Percentiles rank a stretch among this genome's conserved stretches.
phyloP scores from a whole-genome alignment of 2,113 vertebrate genomes.

The Carassius gibelio region DNA sequence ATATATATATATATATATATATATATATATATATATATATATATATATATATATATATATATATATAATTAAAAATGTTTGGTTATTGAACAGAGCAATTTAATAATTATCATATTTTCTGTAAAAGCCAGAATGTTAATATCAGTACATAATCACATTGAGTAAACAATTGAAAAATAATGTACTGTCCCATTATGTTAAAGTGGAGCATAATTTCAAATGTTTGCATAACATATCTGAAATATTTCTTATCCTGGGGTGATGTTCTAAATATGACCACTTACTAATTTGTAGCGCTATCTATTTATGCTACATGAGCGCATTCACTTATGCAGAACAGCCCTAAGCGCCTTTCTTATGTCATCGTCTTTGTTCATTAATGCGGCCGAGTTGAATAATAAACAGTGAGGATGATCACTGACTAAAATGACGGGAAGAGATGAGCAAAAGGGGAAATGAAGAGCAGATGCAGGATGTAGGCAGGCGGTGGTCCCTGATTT shows the following conservation, averaged over 20 bases:
- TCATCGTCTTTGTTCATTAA: slow-evolving; percentile 21
- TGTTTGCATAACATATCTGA: slow-evolving; percentile 18
- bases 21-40: too few species aligned
- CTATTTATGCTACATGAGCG: slow-evolving; percentile 5
- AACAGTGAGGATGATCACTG: neutral
- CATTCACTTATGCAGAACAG: neutral
- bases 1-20: too few species aligned
- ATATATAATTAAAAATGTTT: too few species aligned
- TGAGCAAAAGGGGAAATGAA: neutral
- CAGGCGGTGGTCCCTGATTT: slow-evolving; percentile 26
- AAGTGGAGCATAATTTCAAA: neutral
- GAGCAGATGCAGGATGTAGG: neutral
- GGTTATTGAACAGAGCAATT: too few species aligned
- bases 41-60: too few species aligned
- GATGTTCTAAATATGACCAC: slow-evolving; percentile 22
- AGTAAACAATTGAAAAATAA: neutral
- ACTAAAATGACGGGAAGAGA: neutral
- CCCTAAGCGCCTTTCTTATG: neutral
- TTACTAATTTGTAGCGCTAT: neutral
- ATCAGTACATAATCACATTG: neutral
- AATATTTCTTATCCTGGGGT: neutral
- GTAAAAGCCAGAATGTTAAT: neutral
- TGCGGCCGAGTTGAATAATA: slow-evolving; percentile 3
- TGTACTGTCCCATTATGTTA: neutral
- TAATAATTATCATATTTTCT: neutral